Base-by-base conservation (phyloP, 2,888 invertebrate species). In the Synanthedon formicaeformis region DNA sequence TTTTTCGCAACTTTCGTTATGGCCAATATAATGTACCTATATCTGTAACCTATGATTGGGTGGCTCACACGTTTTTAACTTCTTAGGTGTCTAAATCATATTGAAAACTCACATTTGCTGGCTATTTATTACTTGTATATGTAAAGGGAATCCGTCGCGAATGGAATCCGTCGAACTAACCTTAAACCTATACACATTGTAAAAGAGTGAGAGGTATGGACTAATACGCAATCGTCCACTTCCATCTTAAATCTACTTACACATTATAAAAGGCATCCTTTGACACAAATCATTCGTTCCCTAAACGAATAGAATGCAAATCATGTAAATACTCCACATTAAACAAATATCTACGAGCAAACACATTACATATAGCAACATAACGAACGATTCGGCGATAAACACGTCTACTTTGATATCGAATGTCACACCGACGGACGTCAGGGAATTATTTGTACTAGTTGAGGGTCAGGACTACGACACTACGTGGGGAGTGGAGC, bases 211-310 rank as follows among this genome's bases (percentile, higher is more conserved):
- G 14, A n/a, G 41, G 12, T 54, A 41, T 73, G 71, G 66, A 73
- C 69, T 66, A 77, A 78, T 34, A 74, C 72, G 76, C 73, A 83
- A 78, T 78, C 75, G 83, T 78, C 76, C 76, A 71, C 76, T 60
- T 66, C 65, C 14, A 52, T 68, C 50, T 41, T 53, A 40, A 50
- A 56, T 63, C 82, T 84, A 86, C 84, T 84, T 84, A 85, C 74
- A 79, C 66, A 68, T 75, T 79, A 78, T 78, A 83, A 82, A 85
- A 85, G 85, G 85, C 85, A 85, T 80, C 84, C 67, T 73, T 83
- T 80, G 76, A 67, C 67, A 67, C 60, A 80, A 79, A 79, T 69
- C 73, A 77, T 75, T 71, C 69, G 71, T 72, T 71, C 70, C 74
- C 65, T 62, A 71, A 73, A 73, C 65, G 62, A 71, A 73, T 69